phyloP scores from a whole-genome alignment of 2,113 vertebrate species.

The Crotophaga sulcirostris region DNA sequence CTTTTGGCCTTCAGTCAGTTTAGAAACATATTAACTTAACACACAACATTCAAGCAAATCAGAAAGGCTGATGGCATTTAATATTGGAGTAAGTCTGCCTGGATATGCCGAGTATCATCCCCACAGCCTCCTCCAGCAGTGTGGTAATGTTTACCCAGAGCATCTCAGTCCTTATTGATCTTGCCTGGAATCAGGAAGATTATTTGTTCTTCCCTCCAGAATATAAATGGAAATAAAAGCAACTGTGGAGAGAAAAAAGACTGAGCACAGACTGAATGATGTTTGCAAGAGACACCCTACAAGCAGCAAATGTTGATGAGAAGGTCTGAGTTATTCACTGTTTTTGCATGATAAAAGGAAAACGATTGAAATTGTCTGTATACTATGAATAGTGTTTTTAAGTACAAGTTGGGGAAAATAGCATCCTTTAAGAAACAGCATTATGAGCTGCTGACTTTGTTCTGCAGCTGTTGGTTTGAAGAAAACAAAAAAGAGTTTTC shows the following conservation, averaged over 20 bases:
- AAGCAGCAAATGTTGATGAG: constrained; percentile 38
- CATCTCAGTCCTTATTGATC: constrained; percentile 3
- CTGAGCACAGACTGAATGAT: background rate
- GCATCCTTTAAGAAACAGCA: background rate
- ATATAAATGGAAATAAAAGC: constrained; percentile 31
- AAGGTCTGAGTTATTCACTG: constrained; percentile 28
- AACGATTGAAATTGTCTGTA: constrained; percentile 51
- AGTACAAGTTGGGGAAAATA: constrained; percentile 46
- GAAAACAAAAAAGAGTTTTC: background rate
- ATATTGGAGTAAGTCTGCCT: background rate
- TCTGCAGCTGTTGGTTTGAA: constrained; percentile 56
- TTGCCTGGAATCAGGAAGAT: constrained; percentile 8
- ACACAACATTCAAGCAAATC: background rate
- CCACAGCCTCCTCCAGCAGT: background rate
- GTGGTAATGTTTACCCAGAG: background rate
- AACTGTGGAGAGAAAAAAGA: constrained; percentile 5
- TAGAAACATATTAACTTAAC: background rate
- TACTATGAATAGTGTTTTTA: constrained; percentile 45
- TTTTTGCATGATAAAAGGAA: constrained; percentile 52
- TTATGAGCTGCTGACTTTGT: constrained; percentile 47
- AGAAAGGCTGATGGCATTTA: background rate
- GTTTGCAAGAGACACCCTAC: background rate
- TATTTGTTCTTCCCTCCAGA: constrained; percentile 11
- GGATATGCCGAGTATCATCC: background rate
- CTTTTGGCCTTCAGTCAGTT: background rate